phyloP scores from a whole-genome alignment of 2,888 invertebrate species.

The Siphlonurus alternatus region DNA sequence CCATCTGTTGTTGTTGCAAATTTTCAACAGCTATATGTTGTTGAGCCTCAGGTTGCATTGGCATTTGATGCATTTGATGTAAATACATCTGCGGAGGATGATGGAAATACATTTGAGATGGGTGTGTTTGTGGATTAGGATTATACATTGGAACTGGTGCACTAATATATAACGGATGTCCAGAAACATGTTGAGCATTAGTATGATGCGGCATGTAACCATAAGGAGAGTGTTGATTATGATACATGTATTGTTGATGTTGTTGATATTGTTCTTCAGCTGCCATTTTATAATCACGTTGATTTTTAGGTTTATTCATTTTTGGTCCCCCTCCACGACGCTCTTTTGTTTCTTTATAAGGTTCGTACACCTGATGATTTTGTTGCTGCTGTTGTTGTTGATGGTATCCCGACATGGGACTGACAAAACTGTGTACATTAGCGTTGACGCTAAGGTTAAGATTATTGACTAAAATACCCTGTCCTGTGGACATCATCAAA shows the following conservation, averaged over 20 bases:
- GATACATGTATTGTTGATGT: neutral
- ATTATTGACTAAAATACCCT: no score
- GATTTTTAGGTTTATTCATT: no score
- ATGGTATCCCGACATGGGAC: no score
- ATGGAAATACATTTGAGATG: neutral
- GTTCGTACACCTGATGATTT: neutral
- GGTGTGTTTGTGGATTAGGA: no score
- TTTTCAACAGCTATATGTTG: neutral
- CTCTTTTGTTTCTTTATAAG: neutral
- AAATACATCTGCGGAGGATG: neutral
- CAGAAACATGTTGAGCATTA: neutral
- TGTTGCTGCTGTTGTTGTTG: neutral
- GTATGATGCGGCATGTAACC: neutral
- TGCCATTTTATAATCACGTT: no score
- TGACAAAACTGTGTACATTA: neutral
- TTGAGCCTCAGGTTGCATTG: neutral
- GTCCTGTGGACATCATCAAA: no score
- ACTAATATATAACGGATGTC: neutral
- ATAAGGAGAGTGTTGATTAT: neutral
- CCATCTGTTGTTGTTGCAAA: no score
- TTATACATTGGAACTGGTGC: neutral
- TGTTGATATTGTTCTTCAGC: neutral
- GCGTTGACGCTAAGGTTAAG: neutral
- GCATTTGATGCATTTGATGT: no score
- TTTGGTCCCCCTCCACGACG: neutral